phyloP scores from a whole-genome alignment of 2,113 vertebrate species.

The Paralichthys olivaceus region DNA sequence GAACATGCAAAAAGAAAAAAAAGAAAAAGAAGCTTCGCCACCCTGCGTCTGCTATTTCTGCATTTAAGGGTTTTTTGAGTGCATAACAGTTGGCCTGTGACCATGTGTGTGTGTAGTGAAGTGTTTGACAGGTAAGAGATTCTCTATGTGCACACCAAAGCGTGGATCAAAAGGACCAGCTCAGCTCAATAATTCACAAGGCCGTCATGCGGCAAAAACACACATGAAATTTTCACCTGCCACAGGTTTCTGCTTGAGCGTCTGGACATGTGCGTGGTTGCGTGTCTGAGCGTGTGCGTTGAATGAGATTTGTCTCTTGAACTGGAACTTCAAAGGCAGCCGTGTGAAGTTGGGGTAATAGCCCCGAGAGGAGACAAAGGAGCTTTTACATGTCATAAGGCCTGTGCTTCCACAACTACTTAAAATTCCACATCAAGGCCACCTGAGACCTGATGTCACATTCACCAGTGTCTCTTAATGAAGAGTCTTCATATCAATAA shows the following conservation, averaged over 20 bases:
- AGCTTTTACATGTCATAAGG: conserved; percentile 40
- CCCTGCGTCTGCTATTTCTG: background rate
- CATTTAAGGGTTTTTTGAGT: conserved; percentile 36
- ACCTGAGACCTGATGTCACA: conserved; percentile 73
- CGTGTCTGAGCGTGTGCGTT: conserved; percentile 10
- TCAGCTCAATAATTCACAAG: conserved; percentile 77
- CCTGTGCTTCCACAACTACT: conserved; percentile 55
- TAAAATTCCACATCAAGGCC: conserved; percentile 69
- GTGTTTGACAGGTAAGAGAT: conserved; percentile 71
- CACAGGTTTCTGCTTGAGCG: conserved; percentile 11
- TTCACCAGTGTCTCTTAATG: conserved; percentile 71
- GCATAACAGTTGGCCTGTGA: conserved; percentile 25
- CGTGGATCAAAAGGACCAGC: conserved; percentile 68
- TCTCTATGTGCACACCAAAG: conserved; percentile 55
- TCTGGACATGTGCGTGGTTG: conserved; percentile 1
- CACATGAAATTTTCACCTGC: conserved; percentile 64
- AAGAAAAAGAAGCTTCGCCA: background rate
- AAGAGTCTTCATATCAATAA: conserved; percentile 79
- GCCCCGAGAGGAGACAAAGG: conserved; percentile 62
- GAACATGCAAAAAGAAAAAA: conserved; percentile 5
- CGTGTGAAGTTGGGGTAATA: conserved; percentile 44
- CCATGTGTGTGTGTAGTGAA: conserved; percentile 56
- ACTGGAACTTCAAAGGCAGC: conserved; percentile 51
- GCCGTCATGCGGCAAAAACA: conserved; percentile 56
- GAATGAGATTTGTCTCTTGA: conserved; percentile 29